Evolutionary conservation across 1,140 invertebrate genomes (phyloP), one percentile per base, ranked within the genome.

Genomic region (Tetranychus urticae): DNA sequence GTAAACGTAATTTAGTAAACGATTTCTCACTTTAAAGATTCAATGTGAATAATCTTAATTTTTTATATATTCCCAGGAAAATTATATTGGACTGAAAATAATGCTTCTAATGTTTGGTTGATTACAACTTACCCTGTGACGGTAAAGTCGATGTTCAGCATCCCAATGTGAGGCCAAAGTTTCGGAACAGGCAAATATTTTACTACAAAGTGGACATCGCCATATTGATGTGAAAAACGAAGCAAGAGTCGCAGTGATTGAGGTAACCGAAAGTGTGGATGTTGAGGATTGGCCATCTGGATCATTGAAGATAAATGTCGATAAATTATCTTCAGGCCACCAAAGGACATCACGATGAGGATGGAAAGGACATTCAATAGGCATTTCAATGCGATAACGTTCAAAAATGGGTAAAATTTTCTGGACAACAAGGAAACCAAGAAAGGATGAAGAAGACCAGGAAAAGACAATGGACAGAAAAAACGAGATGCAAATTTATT

Each of bases 191-290:
- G 85, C 83, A 72, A 94, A 93, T 42, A 83, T 85, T 74, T 92
- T 89, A 59, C 88, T 88, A 75, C 90, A 93, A 62, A 88, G 80
- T 46, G 84, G 81, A 71, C 90, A 94, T 1, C 82, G 85, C 88
- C 88, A 92, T 70, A 86, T 56, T 10, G 39, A 42, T 6, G 10
- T 42, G 39, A 42, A 50, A 31, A 50, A 42, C 39, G 39, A 42
- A 10, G 48, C 13, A 4, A 23, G 13, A 23, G 31, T 50, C 14
- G 4, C 13, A 6, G 31, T 50, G 4, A 50, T 31, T 50, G 31
- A 50, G 31, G 14, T 50, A 14, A 50, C 14, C 6, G 85, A 10
- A 83, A 86, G 2, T 84, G 80, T 60, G 84, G 77, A 73, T 85
- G 81, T 6, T 42, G 39, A 10, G 5, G 39, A 42, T 6, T 5